A percentile compares a stretch with the other conserved stretches of the same genome.
Evolutionary conservation across 2,113 vertebrate species (phyloP).

Genomic region (Petrocephalus microphthalmus): DNA sequence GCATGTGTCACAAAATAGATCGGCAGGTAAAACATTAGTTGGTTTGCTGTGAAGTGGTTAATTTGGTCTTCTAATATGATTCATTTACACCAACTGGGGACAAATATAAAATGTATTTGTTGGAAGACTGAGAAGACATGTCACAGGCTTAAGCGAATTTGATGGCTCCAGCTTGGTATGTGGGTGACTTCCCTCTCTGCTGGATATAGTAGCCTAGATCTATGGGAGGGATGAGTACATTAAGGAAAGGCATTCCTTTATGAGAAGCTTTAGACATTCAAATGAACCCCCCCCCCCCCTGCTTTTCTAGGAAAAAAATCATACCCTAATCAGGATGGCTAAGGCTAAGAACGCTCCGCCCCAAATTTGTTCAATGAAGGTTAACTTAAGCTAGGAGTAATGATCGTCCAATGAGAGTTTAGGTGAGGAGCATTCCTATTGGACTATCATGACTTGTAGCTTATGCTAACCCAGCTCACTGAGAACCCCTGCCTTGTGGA

Average conservation of each 20-base stretch:
- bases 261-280: not conserved
- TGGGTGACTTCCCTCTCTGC: too few species aligned
- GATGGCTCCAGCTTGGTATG: too few species aligned
- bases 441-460: not conserved
- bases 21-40: not conserved
- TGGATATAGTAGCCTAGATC: too few species aligned
- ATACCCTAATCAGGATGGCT: not conserved
- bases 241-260: not conserved
- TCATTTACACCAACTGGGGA: not conserved
- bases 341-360: not conserved
- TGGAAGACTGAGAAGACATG: not conserved
- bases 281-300: not conserved
- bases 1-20: not conserved
- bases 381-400: not conserved
- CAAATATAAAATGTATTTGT: not conserved
- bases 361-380: not conserved
- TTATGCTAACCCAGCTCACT: not conserved
- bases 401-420: not conserved
- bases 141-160: not conserved
- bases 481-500: not conserved
- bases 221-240: not conserved
- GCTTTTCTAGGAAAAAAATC: not conserved
- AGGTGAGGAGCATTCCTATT: not conserved
- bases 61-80: not conserved
- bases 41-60: not conserved